A percentile compares a stretch with the other conserved stretches of the same genome.
Evolutionary conservation across 2,888 invertebrate genomes (phyloP).

Genomic region (Conus canariensis): DNA sequence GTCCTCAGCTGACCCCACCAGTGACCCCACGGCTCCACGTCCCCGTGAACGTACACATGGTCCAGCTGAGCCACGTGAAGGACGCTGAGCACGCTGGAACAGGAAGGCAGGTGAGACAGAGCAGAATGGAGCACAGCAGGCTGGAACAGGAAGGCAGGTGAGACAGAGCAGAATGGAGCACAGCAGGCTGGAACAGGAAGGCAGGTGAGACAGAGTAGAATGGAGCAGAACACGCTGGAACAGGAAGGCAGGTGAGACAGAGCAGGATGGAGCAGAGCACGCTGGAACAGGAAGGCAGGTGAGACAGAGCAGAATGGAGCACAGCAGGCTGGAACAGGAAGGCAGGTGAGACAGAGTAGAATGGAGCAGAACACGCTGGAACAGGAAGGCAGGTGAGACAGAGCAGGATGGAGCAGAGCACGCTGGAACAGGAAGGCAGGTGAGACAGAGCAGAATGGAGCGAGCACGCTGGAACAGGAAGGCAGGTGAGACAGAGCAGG

Average conservation of each 20-base stretch:
- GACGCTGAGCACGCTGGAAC: constrained; percentile 44
- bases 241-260: too few species aligned
- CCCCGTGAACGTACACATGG: constrained; percentile 47
- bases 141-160: constrained; percentile 12
- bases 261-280: background rate
- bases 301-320: too few species aligned
- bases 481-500: too few species aligned
- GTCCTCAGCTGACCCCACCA: constrained; percentile 46
- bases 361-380: constrained; percentile 41
- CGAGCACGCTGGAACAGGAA: constrained; percentile 38
- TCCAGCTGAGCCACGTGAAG: constrained; percentile 47
- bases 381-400: too few species aligned
- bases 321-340: constrained; percentile 38
- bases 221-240: constrained; percentile 40
- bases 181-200: constrained; percentile 37
- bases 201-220: too few species aligned
- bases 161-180: too few species aligned
- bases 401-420: constrained; percentile 25
- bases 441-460: too few species aligned
- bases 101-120: too few species aligned
- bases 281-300: constrained; percentile 15
- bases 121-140: background rate
- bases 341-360: too few species aligned
- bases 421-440: constrained; percentile 21
- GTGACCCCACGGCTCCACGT: constrained; percentile 37